These are phyloP conservation scores for Prionailurus bengalensis DNA, from an alignment of 2,113 vertebrate genomes.

Conservation along the genomic window DNA sequence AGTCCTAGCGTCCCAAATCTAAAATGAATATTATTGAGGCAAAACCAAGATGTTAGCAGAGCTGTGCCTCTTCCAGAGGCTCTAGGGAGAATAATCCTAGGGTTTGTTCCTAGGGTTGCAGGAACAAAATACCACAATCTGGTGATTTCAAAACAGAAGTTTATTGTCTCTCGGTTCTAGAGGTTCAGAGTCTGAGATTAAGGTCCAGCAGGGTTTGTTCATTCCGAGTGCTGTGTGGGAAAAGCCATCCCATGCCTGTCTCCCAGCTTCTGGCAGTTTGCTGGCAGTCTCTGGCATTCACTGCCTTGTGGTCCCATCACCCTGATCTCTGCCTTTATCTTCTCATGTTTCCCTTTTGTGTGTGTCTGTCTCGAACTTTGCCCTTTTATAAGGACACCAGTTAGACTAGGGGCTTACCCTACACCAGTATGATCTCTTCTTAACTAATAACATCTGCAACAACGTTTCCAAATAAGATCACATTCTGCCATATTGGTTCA, in stretches of 20 bases:
- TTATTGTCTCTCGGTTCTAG: background rate
- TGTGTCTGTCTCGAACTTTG: background rate
- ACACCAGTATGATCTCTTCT: background rate
- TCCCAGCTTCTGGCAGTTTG: background rate
- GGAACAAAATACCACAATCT: background rate
- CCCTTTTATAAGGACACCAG: background rate
- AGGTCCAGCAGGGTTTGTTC: background rate
- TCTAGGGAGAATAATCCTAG: background rate
- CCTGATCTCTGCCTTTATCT: background rate
- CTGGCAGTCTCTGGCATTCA: background rate
- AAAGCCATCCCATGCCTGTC: background rate
- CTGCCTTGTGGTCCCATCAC: background rate
- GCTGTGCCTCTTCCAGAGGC: background rate
- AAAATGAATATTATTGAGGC: background rate
- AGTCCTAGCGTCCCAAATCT: background rate
- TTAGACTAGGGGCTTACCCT: background rate
- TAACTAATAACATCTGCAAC: background rate
- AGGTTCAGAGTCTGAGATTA: background rate
- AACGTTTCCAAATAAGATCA: background rate
- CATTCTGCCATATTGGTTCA: background rate
- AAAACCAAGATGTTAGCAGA: background rate
- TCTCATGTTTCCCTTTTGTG: background rate
- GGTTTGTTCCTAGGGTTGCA: background rate
- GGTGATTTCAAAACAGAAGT: background rate
- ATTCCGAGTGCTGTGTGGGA: background rate